Evolutionary conservation across 1,140 invertebrate species (phyloP).

Genomic region (Megalopta genalis): DNA sequence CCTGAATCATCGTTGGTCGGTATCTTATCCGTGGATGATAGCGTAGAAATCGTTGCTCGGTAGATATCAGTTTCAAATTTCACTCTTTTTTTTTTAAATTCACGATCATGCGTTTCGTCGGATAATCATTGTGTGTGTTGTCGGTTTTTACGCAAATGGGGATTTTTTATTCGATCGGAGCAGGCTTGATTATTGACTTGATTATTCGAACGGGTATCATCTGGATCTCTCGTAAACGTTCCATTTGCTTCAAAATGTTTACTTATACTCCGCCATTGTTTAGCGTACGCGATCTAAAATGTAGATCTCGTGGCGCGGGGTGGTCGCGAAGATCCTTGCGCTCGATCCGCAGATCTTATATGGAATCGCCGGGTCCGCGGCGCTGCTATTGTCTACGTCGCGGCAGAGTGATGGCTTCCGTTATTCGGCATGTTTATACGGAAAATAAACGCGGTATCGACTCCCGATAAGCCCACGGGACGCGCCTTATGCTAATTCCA

Average conservation of each 20-base stretch:
- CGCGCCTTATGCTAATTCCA: slow-evolving; percentile 55
- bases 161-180: no score
- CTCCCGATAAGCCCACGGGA: slow-evolving; percentile 42
- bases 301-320: background rate
- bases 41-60: no score
- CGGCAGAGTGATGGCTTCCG: slow-evolving; percentile 44
- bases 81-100: no score
- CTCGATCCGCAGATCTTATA: background rate
- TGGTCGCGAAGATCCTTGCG: background rate
- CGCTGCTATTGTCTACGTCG: slow-evolving; percentile 38
- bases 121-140: no score
- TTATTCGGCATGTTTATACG: slow-evolving; percentile 40
- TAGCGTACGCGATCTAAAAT: background rate
- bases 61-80: no score
- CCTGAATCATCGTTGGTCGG: background rate
- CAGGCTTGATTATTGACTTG: no score
- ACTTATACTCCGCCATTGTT: no score
- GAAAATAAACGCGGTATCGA: slow-evolving; percentile 38
- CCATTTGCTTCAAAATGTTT: background rate
- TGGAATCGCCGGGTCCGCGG: slow-evolving; percentile 3
- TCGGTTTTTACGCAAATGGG: no score
- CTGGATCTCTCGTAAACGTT: background rate
- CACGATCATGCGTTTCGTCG: background rate
- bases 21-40: background rate
- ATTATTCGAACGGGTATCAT: no score